A percentile compares a stretch with the other conserved stretches of the same genome.
phyloP scores from a whole-genome alignment of 2,113 vertebrate genomes.

The Oryzias javanicus region DNA sequence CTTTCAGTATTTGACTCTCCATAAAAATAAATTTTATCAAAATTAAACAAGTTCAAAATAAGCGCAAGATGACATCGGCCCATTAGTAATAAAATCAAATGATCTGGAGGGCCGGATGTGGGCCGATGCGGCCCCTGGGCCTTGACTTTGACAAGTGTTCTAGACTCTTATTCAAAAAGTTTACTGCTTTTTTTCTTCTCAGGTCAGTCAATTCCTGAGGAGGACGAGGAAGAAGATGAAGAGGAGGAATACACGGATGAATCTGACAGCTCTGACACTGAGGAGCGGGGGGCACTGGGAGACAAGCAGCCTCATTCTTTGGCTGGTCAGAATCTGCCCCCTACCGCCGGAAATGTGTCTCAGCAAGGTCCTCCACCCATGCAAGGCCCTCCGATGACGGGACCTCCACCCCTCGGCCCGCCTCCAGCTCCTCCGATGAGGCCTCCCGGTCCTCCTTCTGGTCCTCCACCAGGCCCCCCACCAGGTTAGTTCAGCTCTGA shows the following conservation, averaged over 20 bases:
- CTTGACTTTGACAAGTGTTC: no score
- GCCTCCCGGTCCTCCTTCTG: constrained; percentile 92
- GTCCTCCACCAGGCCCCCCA: constrained; percentile 95
- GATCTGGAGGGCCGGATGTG: no score
- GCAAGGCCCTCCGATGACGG: constrained; percentile 90
- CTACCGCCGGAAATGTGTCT: constrained; percentile 60
- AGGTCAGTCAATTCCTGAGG: constrained; percentile 96
- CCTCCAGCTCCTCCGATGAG: constrained; percentile 91
- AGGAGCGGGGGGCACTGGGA: constrained; percentile 76
- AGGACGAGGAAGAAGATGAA: constrained; percentile 90
- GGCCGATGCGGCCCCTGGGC: no score
- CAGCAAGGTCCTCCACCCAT: constrained; percentile 81
- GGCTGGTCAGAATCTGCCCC: constrained; percentile 61
- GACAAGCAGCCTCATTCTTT: constrained; percentile 71
- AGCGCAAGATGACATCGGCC: no score
- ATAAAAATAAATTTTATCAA: no score
- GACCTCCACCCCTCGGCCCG: constrained; percentile 91
- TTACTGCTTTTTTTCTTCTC: constrained; percentile 10
- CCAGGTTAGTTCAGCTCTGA: constrained; percentile 79
- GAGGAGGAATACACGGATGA: constrained; percentile 90
- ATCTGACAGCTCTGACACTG: constrained; percentile 81
- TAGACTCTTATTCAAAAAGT: no score
- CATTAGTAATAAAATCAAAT: no score
- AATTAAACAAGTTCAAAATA: no score
- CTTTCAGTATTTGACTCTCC: no score